Conservation (phyloP, 1,140 invertebrate species). For the Drosophila punjabiensis region DNA sequence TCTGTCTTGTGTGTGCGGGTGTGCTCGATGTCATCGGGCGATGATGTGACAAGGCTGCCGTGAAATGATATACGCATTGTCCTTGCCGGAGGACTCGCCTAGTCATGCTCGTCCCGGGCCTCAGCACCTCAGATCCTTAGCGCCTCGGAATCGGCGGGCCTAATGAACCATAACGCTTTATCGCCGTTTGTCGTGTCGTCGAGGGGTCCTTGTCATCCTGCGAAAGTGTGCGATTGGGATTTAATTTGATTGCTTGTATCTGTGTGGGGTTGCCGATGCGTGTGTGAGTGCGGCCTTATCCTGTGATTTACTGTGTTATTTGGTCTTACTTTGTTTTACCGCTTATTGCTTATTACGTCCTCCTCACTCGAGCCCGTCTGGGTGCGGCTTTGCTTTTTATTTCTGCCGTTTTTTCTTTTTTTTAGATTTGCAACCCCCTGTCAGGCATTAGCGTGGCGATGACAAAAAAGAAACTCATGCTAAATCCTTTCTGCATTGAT, state of each 20-base stretch:
- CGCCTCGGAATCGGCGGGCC: slow-evolving; percentile 63
- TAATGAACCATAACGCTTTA: slow-evolving; percentile 84
- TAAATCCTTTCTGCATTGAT: slow-evolving; percentile 84
- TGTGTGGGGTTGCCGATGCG: slow-evolving; percentile 28
- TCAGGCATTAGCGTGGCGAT: slow-evolving; percentile 61
- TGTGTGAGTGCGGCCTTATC: slow-evolving; percentile 68
- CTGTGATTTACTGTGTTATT: slow-evolving; percentile 83
- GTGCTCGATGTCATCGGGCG: slow-evolving; percentile 32
- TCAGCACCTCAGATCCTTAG: slow-evolving; percentile 24
- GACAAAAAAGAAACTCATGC: slow-evolving; percentile 77
- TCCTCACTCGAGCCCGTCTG: slow-evolving; percentile 25
- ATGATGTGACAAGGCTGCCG: slow-evolving; percentile 44
- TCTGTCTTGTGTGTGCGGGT: slow-evolving; percentile 29
- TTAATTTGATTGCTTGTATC: slow-evolving; percentile 84
- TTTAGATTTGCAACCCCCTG: slow-evolving; percentile 12
- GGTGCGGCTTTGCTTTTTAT: slow-evolving; percentile 43
- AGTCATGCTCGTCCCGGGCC: slow-evolving; percentile 13
- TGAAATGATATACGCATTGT: slow-evolving; percentile 71
- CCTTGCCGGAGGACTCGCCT: slow-evolving; percentile 46
- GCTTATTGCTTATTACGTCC: slow-evolving; percentile 76
- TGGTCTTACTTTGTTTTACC: slow-evolving; percentile 83
- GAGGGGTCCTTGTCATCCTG: slow-evolving; percentile 45
- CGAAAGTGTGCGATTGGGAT: slow-evolving; percentile 82
- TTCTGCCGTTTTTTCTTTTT: neutral
- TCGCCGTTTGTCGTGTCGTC: slow-evolving; percentile 66